phyloP scores from a whole-genome alignment of 2,888 invertebrate species.

The Eristalinus aeneus region DNA sequence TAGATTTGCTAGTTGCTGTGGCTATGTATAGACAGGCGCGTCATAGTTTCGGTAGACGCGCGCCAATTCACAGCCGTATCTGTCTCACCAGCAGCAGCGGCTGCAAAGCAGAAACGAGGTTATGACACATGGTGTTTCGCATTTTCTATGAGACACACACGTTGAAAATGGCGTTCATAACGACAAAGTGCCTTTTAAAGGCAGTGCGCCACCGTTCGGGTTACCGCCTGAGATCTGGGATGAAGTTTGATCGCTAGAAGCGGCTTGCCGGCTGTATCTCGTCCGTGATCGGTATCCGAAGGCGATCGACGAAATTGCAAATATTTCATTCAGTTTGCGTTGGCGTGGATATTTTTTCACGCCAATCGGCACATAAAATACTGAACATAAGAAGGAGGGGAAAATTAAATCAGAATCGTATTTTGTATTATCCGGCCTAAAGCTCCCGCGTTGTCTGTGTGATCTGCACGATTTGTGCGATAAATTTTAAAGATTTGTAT shows the following conservation, averaged over 20 bases:
- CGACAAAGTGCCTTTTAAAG: conserved; percentile 57
- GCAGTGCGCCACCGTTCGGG: not conserved
- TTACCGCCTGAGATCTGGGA: not conserved
- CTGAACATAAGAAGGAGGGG: conserved; percentile 1
- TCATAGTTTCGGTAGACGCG: not conserved
- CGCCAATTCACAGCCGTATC: not conserved
- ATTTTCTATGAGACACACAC: conserved; percentile 34
- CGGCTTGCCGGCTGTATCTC: not conserved
- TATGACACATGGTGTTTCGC: conserved; percentile 55
- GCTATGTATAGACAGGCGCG: not conserved
- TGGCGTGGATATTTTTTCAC: conserved; percentile 60
- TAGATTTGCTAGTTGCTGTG: conserved; percentile 75
- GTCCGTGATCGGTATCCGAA: not conserved
- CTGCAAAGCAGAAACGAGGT: conserved; percentile 25
- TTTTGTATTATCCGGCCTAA: not conserved
- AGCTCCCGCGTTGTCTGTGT: not conserved
- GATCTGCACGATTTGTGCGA: not conserved
- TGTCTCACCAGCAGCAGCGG: conserved; percentile 6
- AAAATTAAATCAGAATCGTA: conserved; percentile 33
- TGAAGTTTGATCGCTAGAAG: not conserved
- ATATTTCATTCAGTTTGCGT: conserved; percentile 44
- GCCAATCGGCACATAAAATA: conserved; percentile 58
- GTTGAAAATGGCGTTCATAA: conserved; percentile 32
- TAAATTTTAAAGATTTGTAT: not conserved
- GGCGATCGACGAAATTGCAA: conserved; percentile 44